A percentile compares a stretch with the other conserved stretches of the same genome.
phyloP scores from a whole-genome alignment of 2,888 invertebrate genomes.

The Orchesella flavescens region DNA sequence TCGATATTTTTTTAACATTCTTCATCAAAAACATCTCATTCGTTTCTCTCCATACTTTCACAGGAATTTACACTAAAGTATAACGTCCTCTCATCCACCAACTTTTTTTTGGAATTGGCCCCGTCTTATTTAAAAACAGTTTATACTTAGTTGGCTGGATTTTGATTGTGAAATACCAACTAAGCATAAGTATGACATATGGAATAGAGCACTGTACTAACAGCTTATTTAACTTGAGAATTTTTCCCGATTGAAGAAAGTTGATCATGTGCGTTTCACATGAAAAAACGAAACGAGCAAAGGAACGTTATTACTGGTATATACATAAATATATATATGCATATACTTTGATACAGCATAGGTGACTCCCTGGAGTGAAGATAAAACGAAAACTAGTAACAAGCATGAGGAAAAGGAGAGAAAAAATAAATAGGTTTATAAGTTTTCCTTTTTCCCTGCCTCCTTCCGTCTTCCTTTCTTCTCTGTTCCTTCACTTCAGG shows the following conservation, averaged over 20 bases:
- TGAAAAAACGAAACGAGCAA: background rate
- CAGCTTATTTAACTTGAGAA: constrained; percentile 31
- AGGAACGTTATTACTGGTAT: background rate
- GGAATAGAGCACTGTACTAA: background rate
- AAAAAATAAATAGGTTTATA: constrained; percentile 42
- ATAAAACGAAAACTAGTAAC: constrained; percentile 53
- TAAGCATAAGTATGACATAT: too few species aligned
- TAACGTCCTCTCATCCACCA: background rate
- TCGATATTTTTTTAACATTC: constrained; percentile 14
- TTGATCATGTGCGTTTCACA: constrained; percentile 24
- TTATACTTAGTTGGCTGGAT: too few species aligned
- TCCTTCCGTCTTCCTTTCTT: background rate
- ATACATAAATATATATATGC: background rate
- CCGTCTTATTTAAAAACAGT: background rate
- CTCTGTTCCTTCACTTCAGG: constrained; percentile 19
- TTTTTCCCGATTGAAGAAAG: constrained; percentile 11
- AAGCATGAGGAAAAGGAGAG: background rate
- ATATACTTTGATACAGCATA: background rate
- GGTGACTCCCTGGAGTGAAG: constrained; percentile 52
- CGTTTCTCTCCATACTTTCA: background rate
- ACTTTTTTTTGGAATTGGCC: background rate
- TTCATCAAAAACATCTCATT: constrained; percentile 5
- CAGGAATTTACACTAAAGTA: constrained; percentile 14
- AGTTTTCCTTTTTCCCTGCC: constrained; percentile 3
- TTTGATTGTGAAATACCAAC: too few species aligned